A percentile compares a stretch with the other conserved stretches of the same genome.
Evolutionary conservation across 1,140 invertebrate genomes (phyloP).

Genomic region (Metaphire vulgaris): DNA sequence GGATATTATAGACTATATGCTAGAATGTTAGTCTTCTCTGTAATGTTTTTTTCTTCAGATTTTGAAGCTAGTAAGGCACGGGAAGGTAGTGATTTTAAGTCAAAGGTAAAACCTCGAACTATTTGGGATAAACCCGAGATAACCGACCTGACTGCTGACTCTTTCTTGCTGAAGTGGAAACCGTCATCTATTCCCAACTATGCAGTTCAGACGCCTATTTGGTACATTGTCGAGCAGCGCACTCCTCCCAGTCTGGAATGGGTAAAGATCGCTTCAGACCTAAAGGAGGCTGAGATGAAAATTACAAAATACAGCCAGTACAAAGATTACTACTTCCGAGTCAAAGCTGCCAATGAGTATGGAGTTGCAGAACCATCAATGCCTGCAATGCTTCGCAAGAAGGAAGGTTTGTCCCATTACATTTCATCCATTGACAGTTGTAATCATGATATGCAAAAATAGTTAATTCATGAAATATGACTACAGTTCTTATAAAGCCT

Average conservation of each 20-base stretch:
- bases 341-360: conserved; percentile 86
- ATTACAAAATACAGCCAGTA: conserved; percentile 87
- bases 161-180: conserved; percentile 28
- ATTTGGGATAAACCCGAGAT: conserved; percentile 31
- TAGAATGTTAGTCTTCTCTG: too few relatives aligned
- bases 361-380: conserved; percentile 43
- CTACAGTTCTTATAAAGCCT: neutral
- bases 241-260: conserved; percentile 25
- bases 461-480: neutral
- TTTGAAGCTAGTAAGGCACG: conserved; percentile 16
- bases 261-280: conserved; percentile 22
- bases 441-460: neutral
- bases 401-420: conserved; percentile 43
- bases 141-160: conserved; percentile 15
- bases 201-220: conserved; percentile 29
- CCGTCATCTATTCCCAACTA: conserved; percentile 23
- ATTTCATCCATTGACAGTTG: too few relatives aligned
- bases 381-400: conserved; percentile 35
- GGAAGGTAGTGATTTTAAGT: conserved; percentile 20
- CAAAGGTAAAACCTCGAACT: conserved; percentile 30
- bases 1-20: too few relatives aligned
- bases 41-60: neutral
- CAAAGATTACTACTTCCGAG: conserved; percentile 82
- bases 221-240: conserved; percentile 28
- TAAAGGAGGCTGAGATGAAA: conserved; percentile 27